A percentile compares a stretch with the other conserved stretches of the same genome.
Evolutionary conservation across 1,140 invertebrate species (phyloP).

Genomic region (Adoxophyes honmai): DNA sequence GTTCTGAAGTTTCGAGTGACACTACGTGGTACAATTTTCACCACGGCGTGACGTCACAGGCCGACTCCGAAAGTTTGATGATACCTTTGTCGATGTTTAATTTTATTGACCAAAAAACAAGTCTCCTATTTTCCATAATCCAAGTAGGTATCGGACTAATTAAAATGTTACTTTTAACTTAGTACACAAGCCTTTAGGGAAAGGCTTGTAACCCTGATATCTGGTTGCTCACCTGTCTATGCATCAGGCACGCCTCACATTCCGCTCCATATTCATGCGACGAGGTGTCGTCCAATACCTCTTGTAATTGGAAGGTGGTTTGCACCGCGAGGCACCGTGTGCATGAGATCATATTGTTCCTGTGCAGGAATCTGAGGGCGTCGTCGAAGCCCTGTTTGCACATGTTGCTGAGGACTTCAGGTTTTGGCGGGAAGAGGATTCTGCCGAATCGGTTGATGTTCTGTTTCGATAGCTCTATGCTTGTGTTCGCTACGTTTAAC

Average conservation of each 20-base stretch:
- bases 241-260: slow-evolving; percentile 89
- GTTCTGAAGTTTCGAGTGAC: no score
- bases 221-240: slow-evolving; percentile 88
- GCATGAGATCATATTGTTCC: slow-evolving; percentile 93
- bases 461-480: slow-evolving; percentile 93
- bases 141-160: no score
- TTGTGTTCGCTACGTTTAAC: slow-evolving; percentile 96
- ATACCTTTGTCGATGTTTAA: no score
- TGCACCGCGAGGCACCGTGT: slow-evolving; percentile 90
- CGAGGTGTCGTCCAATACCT: slow-evolving; percentile 81
- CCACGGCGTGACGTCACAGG: no score
- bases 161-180: no score
- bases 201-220: no score
- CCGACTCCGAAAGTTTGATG: no score
- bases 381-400: slow-evolving; percentile 99
- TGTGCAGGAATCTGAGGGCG: slow-evolving; percentile 93
- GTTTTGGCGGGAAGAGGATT: slow-evolving; percentile 96
- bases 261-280: slow-evolving; percentile 87
- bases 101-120: no score
- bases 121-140: no score
- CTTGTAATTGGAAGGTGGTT: slow-evolving; percentile 87
- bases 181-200: no score
- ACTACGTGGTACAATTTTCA: no score
- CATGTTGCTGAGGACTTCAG: slow-evolving; percentile 95
- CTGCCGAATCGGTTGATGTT: slow-evolving; percentile 95